Base-by-base conservation (phyloP, 2,888 invertebrate species). In the Lamproptera curius region DNA sequence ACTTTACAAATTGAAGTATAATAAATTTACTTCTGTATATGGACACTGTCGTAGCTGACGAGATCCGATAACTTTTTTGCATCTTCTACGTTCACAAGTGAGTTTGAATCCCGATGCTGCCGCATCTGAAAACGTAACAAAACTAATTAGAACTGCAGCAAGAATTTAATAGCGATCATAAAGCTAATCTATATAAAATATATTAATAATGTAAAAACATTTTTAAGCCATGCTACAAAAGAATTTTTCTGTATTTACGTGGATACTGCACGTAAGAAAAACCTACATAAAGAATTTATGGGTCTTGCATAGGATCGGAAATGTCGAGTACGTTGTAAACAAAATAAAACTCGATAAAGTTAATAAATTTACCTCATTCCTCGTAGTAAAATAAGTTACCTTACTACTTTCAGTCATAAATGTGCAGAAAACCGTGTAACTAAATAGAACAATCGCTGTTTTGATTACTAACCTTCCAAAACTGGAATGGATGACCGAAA, bases 401-500 rank as follows among this genome's bases (percentile, higher is more conserved):
- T 23, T 8, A 4, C 8, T 15, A 41, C 33, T 39, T 26, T 42
- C 34, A 16, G 36, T 42, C 17, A 31, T 20, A 41, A 28, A 36
- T n/a, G n/a, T n/a, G n/a, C n/a, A n/a, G n/a, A n/a, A n/a, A n/a
- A n/a, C n/a, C n/a, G n/a, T n/a, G n/a, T n/a, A n/a, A n/a, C n/a
- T n/a, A n/a, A n/a, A n/a, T n/a, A n/a, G n/a, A n/a, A n/a, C n/a
- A n/a, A n/a, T n/a, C n/a, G n/a, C n/a, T n/a, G n/a, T n/a, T n/a
- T n/a, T n/a, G n/a, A n/a, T n/a, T n/a, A 44, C 68, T 61, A 55
- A 80, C 81, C 63, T 62, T 66, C 81, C 81, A 81, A 64, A 81
- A 81, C 38, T 67, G 65, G 16, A 62, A 61, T 0, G 81, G 78
- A 58, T 81, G 81, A 49, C 81, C 81, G 50, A 76, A 79, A 53